Conservation (phyloP, 2,113 vertebrate genomes). For the Myrmecophaga tridactyla region DNA sequence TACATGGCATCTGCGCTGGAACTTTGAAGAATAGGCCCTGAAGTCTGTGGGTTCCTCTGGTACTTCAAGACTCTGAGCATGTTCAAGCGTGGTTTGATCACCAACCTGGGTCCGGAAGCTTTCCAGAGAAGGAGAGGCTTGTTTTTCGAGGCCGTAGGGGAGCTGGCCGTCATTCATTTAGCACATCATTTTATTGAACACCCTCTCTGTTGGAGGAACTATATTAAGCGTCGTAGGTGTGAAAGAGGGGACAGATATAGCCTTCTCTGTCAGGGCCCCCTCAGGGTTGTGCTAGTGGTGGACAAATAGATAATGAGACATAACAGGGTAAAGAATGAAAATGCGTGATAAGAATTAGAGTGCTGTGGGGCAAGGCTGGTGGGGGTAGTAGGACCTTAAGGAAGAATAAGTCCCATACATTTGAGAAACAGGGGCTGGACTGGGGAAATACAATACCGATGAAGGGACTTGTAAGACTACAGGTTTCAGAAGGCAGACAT, state of each 20-base stretch:
- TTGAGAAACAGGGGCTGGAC: background rate
- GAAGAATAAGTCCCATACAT: background rate
- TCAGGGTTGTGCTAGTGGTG: background rate
- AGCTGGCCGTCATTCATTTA: background rate
- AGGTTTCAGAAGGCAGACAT: background rate
- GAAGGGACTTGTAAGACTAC: background rate
- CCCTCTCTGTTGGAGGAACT: fast-evolving
- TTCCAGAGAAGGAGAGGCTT: background rate
- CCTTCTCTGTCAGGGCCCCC: background rate
- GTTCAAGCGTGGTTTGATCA: background rate
- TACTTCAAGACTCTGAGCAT: fast-evolving
- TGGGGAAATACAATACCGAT: background rate
- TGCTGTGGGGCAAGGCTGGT: background rate
- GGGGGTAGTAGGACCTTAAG: background rate
- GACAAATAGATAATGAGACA: no score
- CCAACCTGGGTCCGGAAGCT: background rate
- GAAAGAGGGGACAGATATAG: fast-evolving
- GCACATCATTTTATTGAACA: background rate
- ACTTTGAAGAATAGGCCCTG: fast-evolving
- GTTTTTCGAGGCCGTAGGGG: background rate
- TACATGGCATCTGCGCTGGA: background rate
- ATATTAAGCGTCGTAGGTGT: background rate
- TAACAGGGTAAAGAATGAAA: background rate
- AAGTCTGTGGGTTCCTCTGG: background rate
- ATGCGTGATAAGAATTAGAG: background rate